phyloP scores from a whole-genome alignment of 2,797 vertebrate species.

The Sebastes wilsoni region DNA sequence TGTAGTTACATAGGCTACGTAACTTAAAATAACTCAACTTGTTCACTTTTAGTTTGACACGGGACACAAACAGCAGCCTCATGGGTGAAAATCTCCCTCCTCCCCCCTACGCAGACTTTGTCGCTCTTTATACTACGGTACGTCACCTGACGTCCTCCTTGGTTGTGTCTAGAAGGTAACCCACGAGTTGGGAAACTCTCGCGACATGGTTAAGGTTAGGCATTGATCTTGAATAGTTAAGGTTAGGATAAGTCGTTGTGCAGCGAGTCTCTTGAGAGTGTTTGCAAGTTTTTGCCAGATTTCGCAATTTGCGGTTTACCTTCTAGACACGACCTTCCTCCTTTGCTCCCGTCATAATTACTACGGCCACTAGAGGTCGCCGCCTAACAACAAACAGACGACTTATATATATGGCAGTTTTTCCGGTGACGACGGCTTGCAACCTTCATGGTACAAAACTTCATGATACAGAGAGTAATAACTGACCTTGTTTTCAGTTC shows the following conservation, averaged over 20 bases:
- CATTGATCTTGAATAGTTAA: too few species aligned
- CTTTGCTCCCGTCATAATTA: not conserved
- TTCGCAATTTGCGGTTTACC: too few species aligned
- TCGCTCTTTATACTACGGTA: not conserved
- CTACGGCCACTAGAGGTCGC: too few species aligned
- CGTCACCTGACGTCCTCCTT: too few species aligned
- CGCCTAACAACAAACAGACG: not conserved
- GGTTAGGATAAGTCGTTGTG: too few species aligned
- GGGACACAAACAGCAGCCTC: not conserved
- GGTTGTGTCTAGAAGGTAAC: too few species aligned
- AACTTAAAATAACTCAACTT: not conserved
- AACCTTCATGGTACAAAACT: not conserved
- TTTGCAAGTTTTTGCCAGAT: too few species aligned
- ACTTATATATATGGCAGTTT: accelerated
- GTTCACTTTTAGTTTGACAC: not conserved
- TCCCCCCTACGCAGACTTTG: not conserved
- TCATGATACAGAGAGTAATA: not conserved
- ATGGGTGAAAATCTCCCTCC: too few species aligned
- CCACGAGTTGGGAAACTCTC: too few species aligned
- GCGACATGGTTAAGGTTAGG: too few species aligned
- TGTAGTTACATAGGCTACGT: too few species aligned
- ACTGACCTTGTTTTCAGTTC: not conserved
- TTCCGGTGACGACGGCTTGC: not conserved
- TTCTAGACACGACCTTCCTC: not conserved
- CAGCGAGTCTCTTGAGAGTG: too few species aligned